phyloP scores from a whole-genome alignment of 2,888 invertebrate genomes.

The Pycnomerus fuliginosus region DNA sequence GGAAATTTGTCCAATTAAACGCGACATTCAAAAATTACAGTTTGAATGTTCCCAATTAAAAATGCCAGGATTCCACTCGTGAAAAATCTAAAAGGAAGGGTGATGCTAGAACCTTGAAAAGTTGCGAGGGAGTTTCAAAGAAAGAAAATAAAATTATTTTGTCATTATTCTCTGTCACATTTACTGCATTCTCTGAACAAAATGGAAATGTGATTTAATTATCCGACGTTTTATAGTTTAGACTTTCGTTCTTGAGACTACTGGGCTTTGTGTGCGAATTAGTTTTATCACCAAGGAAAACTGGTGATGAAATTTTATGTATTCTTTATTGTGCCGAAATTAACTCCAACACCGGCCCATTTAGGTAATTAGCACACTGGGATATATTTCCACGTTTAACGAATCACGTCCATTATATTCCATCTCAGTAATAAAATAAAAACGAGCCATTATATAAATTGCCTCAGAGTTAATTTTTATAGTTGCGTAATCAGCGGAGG shows the following conservation, averaged over 20 bases:
- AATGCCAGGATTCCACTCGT: too few species aligned
- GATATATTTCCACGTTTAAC: conserved; percentile 8
- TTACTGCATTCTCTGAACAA: conserved; percentile 27
- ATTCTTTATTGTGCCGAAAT: conserved; percentile 31
- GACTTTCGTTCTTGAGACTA: conserved; percentile 15
- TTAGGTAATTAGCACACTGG: conserved; percentile 26
- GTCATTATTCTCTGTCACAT: conserved; percentile 27
- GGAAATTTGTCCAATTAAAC: too few species aligned
- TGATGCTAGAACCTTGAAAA: conserved; percentile 16
- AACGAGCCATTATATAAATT: background rate
- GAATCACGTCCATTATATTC: conserved; percentile 7
- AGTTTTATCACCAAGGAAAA: conserved; percentile 28
- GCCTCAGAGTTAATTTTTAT: conserved; percentile 4
- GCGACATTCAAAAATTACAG: conserved; percentile 8
- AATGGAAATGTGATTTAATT: conserved; percentile 32
- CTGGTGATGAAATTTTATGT: conserved; percentile 30
- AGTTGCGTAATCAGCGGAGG: background rate
- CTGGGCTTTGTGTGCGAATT: conserved; percentile 28
- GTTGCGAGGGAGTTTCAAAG: conserved; percentile 19
- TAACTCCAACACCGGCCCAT: conserved; percentile 26
- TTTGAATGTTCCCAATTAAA: conserved; percentile 11
- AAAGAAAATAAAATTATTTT: conserved; percentile 27
- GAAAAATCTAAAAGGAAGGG: too few species aligned
- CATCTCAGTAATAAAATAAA: conserved; percentile 5
- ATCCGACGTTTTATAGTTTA: conserved; percentile 31